A percentile compares a stretch with the other conserved stretches of the same genome.
Conservation (phyloP, 53 echinoderm and acorn worm species). For the Actinopyga echinites region DNA sequence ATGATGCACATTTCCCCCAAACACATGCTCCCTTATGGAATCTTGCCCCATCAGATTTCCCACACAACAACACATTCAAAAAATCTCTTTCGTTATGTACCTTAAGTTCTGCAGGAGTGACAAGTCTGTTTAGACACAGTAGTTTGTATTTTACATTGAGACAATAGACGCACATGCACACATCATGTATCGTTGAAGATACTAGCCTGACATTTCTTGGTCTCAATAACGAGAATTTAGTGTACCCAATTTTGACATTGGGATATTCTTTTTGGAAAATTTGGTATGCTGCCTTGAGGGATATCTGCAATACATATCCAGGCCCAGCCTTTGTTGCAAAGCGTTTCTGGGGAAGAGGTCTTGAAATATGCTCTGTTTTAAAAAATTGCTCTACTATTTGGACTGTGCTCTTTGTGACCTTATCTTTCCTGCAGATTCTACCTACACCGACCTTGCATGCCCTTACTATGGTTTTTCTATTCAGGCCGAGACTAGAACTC, state of each 20-base stretch:
- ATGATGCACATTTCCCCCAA: constrained; percentile 1
- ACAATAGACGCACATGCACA: constrained; percentile 10
- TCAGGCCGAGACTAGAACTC: constrained; percentile 9
- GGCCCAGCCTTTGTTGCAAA: constrained; percentile 28
- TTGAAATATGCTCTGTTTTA: constrained; percentile 28
- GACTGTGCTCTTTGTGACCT: constrained; percentile 16
- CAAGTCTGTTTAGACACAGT: neutral
- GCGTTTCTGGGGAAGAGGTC: neutral
- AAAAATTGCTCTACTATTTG: neutral
- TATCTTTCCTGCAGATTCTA: constrained; percentile 23
- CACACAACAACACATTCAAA: constrained; percentile 3
- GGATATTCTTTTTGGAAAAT: constrained; percentile 23
- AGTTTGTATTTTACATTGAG: constrained; percentile 13
- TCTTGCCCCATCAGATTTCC: constrained; percentile 11
- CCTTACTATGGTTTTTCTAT: constrained; percentile 12
- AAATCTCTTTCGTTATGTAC: neutral
- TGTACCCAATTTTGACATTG: constrained; percentile 28
- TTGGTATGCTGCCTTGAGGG: constrained; percentile 17
- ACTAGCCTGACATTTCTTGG: constrained; percentile 10
- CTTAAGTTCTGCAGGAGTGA: constrained; percentile 17
- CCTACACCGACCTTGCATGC: constrained; percentile 12
- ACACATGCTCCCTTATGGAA: constrained; percentile 20
- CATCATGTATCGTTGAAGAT: constrained; percentile 11
- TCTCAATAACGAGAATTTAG: constrained; percentile 1
- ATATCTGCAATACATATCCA: constrained; percentile 22